Conservation (phyloP, 2,888 invertebrate species). For the Serrognathus titanus region DNA sequence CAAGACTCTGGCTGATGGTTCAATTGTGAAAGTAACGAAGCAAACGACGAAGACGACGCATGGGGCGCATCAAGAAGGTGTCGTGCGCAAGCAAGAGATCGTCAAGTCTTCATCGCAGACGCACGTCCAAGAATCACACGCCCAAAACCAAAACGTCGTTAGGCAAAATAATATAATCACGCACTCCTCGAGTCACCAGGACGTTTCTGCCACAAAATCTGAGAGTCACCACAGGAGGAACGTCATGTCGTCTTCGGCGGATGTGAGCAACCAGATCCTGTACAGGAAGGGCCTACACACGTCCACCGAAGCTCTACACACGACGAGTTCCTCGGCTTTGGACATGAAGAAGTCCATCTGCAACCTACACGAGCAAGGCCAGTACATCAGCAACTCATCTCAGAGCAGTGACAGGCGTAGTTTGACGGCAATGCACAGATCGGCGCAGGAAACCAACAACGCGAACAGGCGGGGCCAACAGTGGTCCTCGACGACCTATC, state of each 20-base stretch:
- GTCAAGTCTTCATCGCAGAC: conserved; percentile 42
- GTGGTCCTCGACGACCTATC: conserved; percentile 47
- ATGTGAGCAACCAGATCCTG: conserved; percentile 72
- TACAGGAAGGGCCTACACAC: conserved; percentile 70
- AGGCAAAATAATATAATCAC: conserved; percentile 26
- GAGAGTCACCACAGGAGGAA: conserved; percentile 65
- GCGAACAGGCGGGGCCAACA: conserved; percentile 54
- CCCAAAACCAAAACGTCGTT: conserved; percentile 28
- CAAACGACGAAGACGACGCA: conserved; percentile 45
- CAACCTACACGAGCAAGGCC: conserved; percentile 72
- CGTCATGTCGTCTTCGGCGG: conserved; percentile 69
- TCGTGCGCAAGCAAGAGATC: conserved; percentile 32
- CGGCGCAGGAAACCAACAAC: conserved; percentile 50
- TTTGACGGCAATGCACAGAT: conserved; percentile 75
- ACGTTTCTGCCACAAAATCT: conserved; percentile 27
- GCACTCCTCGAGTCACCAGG: conserved; percentile 28
- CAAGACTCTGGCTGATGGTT: conserved; percentile 53
- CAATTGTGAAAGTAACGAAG: conserved; percentile 52
- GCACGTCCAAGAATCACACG: conserved; percentile 34
- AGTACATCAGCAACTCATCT: conserved; percentile 63
- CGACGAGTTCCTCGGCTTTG: conserved; percentile 70
- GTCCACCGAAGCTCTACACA: conserved; percentile 69
- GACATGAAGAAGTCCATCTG: conserved; percentile 78
- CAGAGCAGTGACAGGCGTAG: conserved; percentile 72
- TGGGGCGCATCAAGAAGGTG: conserved; percentile 4